Evolutionary conservation across 92 coral and sea anemone genomes (phyloP).

Genomic region (Chrysogorgia sp.): DNA sequence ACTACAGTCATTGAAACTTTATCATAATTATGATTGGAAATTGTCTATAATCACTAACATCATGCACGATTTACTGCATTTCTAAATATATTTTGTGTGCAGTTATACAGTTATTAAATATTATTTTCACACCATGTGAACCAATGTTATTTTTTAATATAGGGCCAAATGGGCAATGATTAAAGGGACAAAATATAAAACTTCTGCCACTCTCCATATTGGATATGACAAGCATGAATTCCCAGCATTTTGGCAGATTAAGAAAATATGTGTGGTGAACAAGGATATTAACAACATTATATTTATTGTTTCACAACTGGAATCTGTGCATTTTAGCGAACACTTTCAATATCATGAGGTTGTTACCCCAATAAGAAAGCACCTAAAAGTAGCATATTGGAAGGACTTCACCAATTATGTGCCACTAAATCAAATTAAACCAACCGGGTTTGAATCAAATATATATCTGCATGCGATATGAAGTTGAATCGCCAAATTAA

Average conservation of each 20-base stretch:
- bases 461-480: background rate
- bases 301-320: conserved; percentile 55
- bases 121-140: too few species aligned
- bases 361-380: background rate
- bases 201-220: conserved; percentile 57
- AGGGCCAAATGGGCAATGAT: conserved; percentile 62
- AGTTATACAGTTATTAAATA: too few species aligned
- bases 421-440: background rate
- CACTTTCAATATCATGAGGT: conserved; percentile 62
- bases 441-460: background rate
- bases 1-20: too few species aligned
- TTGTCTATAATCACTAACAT: too few species aligned
- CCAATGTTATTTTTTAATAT: conserved; percentile 15
- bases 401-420: conserved; percentile 4
- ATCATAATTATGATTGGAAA: too few species aligned
- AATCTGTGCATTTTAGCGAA: conserved; percentile 54
- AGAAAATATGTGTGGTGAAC: conserved; percentile 49
- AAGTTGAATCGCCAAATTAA: background rate
- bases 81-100: too few species aligned
- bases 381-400: conserved; percentile 3
- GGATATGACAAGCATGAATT: conserved; percentile 58
- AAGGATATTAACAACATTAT: conserved; percentile 52
- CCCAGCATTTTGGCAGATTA: conserved; percentile 60
- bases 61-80: too few species aligned
- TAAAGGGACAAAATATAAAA: conserved; percentile 63